Percentiles rank a stretch among this genome's conserved stretches.
These are phyloP conservation scores for Saguinus midas DNA, from an alignment of 2,113 vertebrate species.

Conservation along the genomic window DNA sequence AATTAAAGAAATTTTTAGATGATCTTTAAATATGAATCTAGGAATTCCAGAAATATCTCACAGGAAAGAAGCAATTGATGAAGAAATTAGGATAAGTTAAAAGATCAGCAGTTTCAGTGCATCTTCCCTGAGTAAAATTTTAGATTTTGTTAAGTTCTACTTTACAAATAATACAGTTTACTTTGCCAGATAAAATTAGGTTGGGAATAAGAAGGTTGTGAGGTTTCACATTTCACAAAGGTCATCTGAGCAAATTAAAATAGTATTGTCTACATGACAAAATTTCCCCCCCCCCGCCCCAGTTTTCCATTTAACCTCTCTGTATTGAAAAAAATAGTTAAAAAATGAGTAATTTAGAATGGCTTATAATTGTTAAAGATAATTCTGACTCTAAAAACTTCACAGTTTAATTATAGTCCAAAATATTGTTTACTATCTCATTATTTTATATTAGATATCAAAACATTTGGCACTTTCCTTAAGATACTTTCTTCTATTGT, in stretches of 20 bases:
- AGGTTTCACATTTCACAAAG: background rate
- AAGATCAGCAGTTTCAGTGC: constrained; percentile 17
- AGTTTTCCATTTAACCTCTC: background rate
- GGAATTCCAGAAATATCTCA: background rate
- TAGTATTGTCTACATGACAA: background rate
- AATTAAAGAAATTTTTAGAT: constrained; percentile 40
- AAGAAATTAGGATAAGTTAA: constrained; percentile 24
- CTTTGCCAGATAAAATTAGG: background rate
- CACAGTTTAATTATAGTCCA: background rate
- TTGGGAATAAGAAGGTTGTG: background rate
- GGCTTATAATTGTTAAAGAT: background rate
- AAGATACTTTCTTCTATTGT: background rate
- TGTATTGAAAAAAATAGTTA: background rate
- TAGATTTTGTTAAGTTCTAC: background rate
- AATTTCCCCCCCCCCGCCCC: too few species aligned
- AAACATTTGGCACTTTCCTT: background rate
- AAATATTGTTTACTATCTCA: background rate
- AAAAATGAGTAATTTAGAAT: background rate
- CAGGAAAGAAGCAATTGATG: background rate
- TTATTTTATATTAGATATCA: background rate
- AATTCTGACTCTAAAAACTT: background rate
- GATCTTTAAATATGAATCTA: constrained; percentile 26
- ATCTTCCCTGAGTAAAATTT: constrained; percentile 7
- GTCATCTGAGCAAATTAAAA: background rate
- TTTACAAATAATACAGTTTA: background rate